Conservation (phyloP, 2,113 vertebrate species). For the Podarcis raffonei region DNA sequence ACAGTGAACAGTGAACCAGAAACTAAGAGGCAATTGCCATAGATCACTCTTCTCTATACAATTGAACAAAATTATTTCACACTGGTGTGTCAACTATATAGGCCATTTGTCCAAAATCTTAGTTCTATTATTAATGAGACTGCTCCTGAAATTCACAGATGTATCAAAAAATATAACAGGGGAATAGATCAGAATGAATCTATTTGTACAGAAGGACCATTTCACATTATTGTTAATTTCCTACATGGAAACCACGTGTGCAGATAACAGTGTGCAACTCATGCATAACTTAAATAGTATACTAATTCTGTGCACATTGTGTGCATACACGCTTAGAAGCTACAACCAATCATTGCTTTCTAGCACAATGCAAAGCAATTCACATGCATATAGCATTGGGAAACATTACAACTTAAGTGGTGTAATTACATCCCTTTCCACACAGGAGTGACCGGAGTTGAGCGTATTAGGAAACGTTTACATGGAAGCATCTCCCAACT, state of each 20-base stretch:
- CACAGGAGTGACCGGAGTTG: not conserved
- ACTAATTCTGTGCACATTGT: not conserved
- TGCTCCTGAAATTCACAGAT: not conserved
- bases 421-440: not conserved
- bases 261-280: not conserved
- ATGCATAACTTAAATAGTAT: not conserved
- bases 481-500: not conserved
- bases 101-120: not conserved
- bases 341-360: not conserved
- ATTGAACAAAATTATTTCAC: not conserved
- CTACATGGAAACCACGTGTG: not conserved
- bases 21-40: not conserved
- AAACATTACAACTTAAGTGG: not conserved
- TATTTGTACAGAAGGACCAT: not conserved
- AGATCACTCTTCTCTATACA: not conserved
- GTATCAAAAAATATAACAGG: not conserved
- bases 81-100: not conserved
- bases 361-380: not conserved
- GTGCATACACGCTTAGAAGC: not conserved
- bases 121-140: not conserved
- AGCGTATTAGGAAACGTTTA: not conserved
- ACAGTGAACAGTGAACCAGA: not conserved
- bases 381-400: not conserved
- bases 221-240: not conserved
- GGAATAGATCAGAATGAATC: too few relatives aligned